Evolutionary conservation across 2,888 invertebrate species (phyloP), one percentile per base, ranked within the genome.

Genomic region (Tipula helvola): DNA sequence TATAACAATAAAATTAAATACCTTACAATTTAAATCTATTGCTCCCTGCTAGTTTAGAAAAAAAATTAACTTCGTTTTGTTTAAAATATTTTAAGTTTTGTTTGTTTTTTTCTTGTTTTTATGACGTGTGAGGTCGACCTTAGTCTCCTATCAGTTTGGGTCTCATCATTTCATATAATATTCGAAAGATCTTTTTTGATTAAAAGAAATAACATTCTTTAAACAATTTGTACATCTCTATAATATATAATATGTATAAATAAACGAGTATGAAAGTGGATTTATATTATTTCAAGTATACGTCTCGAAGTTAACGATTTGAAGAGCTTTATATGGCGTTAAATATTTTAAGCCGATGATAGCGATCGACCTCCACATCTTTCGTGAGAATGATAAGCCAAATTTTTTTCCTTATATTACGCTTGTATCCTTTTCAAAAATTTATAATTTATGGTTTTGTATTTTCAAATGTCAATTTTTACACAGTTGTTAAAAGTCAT

Each of bases 81-180:
- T 52, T 52, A 52, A 52, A 52, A 52, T 52, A 52, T 52, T 52
- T 28, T 28, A 71, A 71, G 71, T 71, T 71, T 71, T 71, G 71
- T 71, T 71, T 71, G 71, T 71, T 71, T 71, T 71, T 71, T 71
- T 71, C 28, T 71, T 28, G 71, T 39, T 84, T 41, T 84, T 84
- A 84, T 84, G 84, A 84, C 41, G 84, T 84, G 84, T 84, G 84
- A 84, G 84, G 84, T 84, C 84, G 84, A 84, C 84, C 84, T 84
- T 84, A 71, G 71, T 71, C 71, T 71, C 71, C 71, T 71, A 71
- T 71, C 71, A 71, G 28, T 28, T 71, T 71, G 71, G 71, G 71
- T 71, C 71, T 71, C 71, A 71, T 71, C 71, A 71, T 71, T 71
- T 71, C 4, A 71, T 52, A 52, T 52, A 16, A 44, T 7, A 44